A percentile compares a stretch with the other conserved stretches of the same genome.
Evolutionary conservation across 2,113 vertebrate genomes (phyloP).

Genomic region (Dunckerocampus dactyliophorus): DNA sequence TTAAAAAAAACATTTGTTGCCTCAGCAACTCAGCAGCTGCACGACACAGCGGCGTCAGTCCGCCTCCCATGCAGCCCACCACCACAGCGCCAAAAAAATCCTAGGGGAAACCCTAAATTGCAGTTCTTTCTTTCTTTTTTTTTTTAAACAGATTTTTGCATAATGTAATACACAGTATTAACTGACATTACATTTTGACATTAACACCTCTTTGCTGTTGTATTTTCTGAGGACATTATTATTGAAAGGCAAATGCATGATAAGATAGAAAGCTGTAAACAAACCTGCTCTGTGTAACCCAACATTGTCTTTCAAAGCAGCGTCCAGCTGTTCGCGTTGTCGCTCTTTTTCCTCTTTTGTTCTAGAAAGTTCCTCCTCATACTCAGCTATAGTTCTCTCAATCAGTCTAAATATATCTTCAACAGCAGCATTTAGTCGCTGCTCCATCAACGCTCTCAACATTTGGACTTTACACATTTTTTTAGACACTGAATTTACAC

Average conservation of each 20-base stretch:
- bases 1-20: too few species aligned
- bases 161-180: too few species aligned
- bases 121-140: too few species aligned
- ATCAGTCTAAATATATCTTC: slow-evolving; percentile 1
- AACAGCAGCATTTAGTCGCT: not conserved
- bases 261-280: not conserved
- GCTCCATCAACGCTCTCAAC: not conserved
- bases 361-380: slow-evolving; percentile 3
- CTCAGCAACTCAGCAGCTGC: too few species aligned
- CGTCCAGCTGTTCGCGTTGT: not conserved
- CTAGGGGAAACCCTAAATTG: too few species aligned
- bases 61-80: too few species aligned
- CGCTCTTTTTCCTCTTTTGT: not conserved
- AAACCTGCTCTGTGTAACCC: not conserved
- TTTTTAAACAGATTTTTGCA: too few species aligned
- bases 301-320: not conserved
- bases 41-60: too few species aligned
- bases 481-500: too few species aligned
- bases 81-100: too few species aligned
- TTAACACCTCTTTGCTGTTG: not conserved
- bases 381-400: not conserved
- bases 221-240: not conserved
- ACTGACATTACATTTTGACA: not conserved
- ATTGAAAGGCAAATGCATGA: not conserved
- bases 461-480: not conserved